Evolutionary conservation across 2,797 vertebrate species (phyloP).

Genomic region (Acipenser ruthenus): DNA sequence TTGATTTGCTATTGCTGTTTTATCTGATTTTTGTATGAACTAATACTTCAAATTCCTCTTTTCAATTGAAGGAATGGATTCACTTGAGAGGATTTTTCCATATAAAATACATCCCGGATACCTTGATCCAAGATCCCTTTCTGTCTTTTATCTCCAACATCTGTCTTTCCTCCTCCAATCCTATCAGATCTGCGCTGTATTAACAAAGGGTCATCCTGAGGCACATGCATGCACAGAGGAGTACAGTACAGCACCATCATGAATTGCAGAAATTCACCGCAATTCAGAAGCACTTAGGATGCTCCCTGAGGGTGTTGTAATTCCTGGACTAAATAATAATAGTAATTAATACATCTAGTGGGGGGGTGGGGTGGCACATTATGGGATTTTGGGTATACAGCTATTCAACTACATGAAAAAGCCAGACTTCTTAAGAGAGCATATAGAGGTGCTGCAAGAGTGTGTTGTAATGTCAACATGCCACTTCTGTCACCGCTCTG

Average conservation of each 20-base stretch:
- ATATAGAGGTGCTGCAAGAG: constrained; percentile 8
- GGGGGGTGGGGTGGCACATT: too few species aligned
- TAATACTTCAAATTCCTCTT: constrained; percentile 48
- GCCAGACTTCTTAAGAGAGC: too few species aligned
- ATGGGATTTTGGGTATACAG: too few species aligned
- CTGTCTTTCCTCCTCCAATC: constrained; percentile 62
- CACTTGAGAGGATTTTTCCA: constrained; percentile 28
- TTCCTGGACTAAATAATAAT: too few species aligned
- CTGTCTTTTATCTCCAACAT: constrained; percentile 48
- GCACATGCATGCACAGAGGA: constrained; percentile 28
- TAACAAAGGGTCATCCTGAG: constrained; percentile 50
- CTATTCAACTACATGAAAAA: too few species aligned
- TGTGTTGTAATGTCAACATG: constrained; percentile 38
- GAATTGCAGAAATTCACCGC: too few species aligned
- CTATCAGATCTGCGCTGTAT: constrained; percentile 53
- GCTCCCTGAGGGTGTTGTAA: too few species aligned
- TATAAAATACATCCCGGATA: constrained; percentile 34
- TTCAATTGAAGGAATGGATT: constrained; percentile 42
- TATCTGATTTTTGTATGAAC: constrained; percentile 59
- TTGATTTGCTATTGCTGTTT: constrained; percentile 49
- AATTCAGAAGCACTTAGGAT: too few species aligned
- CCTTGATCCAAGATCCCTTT: constrained; percentile 26
- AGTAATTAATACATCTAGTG: too few species aligned
- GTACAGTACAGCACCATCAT: too few species aligned
- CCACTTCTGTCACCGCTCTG: constrained; percentile 36